Base-by-base conservation (phyloP, 2,797 vertebrate species). In the Rousettus madagascariensis region DNA sequence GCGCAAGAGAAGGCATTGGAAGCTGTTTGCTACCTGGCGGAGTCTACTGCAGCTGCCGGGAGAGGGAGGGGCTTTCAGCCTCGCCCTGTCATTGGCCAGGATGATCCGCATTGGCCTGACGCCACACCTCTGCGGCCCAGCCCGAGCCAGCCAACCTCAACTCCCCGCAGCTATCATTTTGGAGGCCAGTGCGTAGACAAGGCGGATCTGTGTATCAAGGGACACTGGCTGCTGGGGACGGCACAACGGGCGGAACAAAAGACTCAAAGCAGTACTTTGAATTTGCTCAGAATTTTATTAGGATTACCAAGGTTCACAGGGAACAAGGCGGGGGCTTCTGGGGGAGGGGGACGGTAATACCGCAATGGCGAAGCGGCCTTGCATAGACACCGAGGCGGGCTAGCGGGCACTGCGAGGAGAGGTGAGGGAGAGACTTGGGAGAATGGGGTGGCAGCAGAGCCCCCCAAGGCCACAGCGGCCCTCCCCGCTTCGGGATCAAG, bases 281-380 rank as follows among this genome's bases (percentile, higher is more conserved):
- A 83, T 92, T 95, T 96, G 93, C 95, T 97, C 77, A 72, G 46
- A 91, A n/a, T 71, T 97, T 97, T 97, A 97, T 97, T 97, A 90
- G 95, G 95, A 66, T 97, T 66, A 86, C 65, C 59, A 61, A 72
- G 91, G 84, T 89, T 93, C 86, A 97, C 90, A 91, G 63, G 89
- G 90, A 86, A 79, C 38, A 33, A 92, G 53, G 90, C 8, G 20
- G 77, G 57, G 51, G 55, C 95, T 96, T 97, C 91, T 97, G 86
- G 95, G 95, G 96, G 88, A 85, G 71, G 84, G 63, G 88, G 9
- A 22, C 36, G 74, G 65, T 69, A 87, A 86, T 72, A 94, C 75
- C 61, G 94, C 83, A 96, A 74, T 82, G 95, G 75, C 65, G 3
- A 96, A 95, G 83, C 41, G 82, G 95, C 93, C 95, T 96, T 91